phyloP scores from a whole-genome alignment of 2,113 vertebrate genomes.

The Pleuronectes platessa region DNA sequence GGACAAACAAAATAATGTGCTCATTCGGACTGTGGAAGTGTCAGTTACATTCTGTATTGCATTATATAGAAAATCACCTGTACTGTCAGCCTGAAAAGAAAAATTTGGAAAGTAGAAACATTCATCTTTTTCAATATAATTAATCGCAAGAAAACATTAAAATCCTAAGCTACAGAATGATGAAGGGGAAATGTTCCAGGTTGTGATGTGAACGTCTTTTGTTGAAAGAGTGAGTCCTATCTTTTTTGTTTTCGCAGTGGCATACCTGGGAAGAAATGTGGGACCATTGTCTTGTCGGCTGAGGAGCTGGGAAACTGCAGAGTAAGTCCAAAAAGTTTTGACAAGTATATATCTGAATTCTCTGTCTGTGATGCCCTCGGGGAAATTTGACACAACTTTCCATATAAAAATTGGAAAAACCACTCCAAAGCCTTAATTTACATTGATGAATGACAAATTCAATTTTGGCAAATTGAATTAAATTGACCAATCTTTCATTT shows the following conservation, averaged over 20 bases:
- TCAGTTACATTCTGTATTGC: background rate
- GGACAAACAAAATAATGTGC: conserved; percentile 26
- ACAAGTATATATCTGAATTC: background rate
- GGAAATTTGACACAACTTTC: too few species aligned
- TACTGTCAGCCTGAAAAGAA: background rate
- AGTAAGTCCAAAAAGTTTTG: conserved; percentile 82
- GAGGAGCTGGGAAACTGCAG: conserved; percentile 95
- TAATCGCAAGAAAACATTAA: background rate
- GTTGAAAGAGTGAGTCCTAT: conserved; percentile 20
- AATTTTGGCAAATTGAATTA: too few species aligned
- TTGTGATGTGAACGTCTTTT: background rate
- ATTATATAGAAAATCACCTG: background rate
- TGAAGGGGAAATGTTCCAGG: background rate
- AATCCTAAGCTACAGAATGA: background rate
- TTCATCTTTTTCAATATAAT: background rate
- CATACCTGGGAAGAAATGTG: conserved; percentile 93
- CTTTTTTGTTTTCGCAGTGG: conserved; percentile 80
- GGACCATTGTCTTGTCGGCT: conserved; percentile 90
- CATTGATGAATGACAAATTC: too few species aligned
- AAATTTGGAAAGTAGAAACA: background rate
- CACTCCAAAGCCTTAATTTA: too few species aligned
- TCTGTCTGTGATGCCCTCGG: background rate
- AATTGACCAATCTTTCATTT: background rate
- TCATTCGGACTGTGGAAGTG: conserved; percentile 37
- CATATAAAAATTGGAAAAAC: too few species aligned